Evolutionary conservation across 1,140 invertebrate species (phyloP).

Genomic region (Leptoteleia sp.): DNA sequence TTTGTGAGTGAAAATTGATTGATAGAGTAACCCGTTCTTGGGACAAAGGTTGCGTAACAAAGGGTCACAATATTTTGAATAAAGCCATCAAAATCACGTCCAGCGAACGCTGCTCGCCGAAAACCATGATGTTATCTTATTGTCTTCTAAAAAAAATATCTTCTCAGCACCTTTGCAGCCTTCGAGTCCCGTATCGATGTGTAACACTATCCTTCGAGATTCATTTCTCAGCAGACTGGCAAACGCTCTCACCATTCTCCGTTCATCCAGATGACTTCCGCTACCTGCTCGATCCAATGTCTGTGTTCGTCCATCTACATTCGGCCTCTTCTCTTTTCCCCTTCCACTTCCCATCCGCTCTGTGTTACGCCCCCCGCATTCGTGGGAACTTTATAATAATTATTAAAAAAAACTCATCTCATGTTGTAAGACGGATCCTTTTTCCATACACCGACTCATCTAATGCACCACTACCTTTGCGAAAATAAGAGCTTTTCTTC

Average conservation of each 20-base stretch:
- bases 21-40: neutral
- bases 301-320: conserved; percentile 66
- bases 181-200: conserved; percentile 61
- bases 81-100: conserved; percentile 25
- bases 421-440: conserved; percentile 76
- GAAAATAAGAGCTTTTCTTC: conserved; percentile 67
- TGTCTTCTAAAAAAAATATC: conserved; percentile 40
- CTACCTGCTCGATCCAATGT: conserved; percentile 74
- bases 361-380: conserved; percentile 79
- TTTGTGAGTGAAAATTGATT: no score
- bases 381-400: conserved; percentile 81
- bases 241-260: conserved; percentile 72
- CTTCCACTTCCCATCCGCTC: conserved; percentile 58
- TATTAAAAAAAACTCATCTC: conserved; percentile 79
- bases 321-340: conserved; percentile 55
- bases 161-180: conserved; percentile 28
- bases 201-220: conserved; percentile 76
- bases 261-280: conserved; percentile 77
- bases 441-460: conserved; percentile 43
- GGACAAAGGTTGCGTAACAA: conserved; percentile 4
- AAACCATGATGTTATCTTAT: conserved; percentile 39
- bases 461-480: conserved; percentile 53
- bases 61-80: conserved; percentile 40
- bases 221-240: conserved; percentile 77
- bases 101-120: neutral